Evolutionary conservation across 1,140 invertebrate species (phyloP).

Genomic region (Brachystomella parvula): DNA sequence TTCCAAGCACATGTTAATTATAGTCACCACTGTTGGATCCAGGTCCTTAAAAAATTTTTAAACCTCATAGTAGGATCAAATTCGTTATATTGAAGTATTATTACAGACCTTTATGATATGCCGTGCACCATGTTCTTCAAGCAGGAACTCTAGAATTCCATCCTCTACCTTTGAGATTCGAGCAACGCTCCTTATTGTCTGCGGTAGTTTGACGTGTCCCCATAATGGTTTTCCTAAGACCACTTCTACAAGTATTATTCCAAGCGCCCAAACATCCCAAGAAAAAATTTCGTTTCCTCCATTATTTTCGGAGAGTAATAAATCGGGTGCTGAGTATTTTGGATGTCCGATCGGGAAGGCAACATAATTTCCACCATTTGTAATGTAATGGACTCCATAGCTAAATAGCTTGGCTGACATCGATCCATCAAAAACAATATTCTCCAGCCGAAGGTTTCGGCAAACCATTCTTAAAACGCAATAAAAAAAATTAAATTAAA

Average conservation of each 20-base stretch:
- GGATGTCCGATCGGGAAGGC: conserved; percentile 86
- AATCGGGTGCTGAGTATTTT: conserved; percentile 78
- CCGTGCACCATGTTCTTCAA: conserved; percentile 63
- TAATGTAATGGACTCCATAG: conserved; percentile 89
- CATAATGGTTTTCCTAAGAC: conserved; percentile 56
- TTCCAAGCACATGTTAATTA: conserved; percentile 39
- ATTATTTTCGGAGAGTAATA: conserved; percentile 53
- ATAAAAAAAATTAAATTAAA: conserved; percentile 3
- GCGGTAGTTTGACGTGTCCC: conserved; percentile 61
- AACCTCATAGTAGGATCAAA: not conserved
- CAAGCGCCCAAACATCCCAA: conserved; percentile 82
- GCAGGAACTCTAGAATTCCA: conserved; percentile 62
- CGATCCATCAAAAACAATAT: conserved; percentile 67
- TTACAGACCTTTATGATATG: conserved; percentile 54
- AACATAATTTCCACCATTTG: conserved; percentile 69
- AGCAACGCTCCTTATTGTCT: conserved; percentile 63
- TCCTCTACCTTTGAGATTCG: conserved; percentile 56
- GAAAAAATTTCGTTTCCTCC: conserved; percentile 32
- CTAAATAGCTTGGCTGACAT: conserved; percentile 77
- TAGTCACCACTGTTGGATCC: conserved; percentile 16
- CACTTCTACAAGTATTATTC: conserved; percentile 74
- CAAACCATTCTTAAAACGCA: conserved; percentile 68
- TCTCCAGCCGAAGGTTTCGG: conserved; percentile 70
- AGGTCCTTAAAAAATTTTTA: conserved; percentile 21
- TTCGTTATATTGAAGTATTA: not conserved